Evolutionary conservation across 2,797 vertebrate genomes (phyloP), one percentile per base, ranked within the genome.

Genomic region (Tragelaphus oryx): DNA sequence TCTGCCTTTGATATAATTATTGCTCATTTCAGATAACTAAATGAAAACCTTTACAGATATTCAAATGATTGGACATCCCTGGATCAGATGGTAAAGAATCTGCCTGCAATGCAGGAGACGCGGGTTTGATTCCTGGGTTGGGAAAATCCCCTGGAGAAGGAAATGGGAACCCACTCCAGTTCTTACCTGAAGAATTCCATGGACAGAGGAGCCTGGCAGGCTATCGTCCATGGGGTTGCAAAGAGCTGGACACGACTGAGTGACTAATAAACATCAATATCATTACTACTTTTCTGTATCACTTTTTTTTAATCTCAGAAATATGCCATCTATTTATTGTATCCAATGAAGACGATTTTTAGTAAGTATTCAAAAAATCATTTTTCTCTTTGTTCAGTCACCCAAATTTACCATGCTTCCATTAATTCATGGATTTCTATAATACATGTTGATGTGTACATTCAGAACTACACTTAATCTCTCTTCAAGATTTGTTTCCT

Each of bases 371-470:
- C 44, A 90, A 82, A 83, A 83, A 83, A 74, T 50, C 52, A 76
- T 37, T 82, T 65, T 95, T 59, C 52, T 80, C 22, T 80, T 86
- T 92, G 24, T 80, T 52, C 17, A 89, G n/a, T 65, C 48, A 92
- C 52, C 33, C 68, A 54, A 55, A 71, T 87, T 86, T 96, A 87
- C 89, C 87, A 41, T 65, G 60, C 37, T 57, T 68, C 48, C 92
- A 81, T 52, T 62, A 89, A 83, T 91, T 55, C 81, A 71, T 93
- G 82, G 16, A 76, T 76, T 60, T 96, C 33, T 96, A 68, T 52
- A 55, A 78, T 2, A 81, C 74, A 81, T 20, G 2, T 86, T 76
- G 44, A 59, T 68, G 59, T 46, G 11, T 75, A 82, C 81, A 54
- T 78, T 17, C 74, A 74, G 65, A 87, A 81, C 33, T 76, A 87